A percentile compares a stretch with the other conserved stretches of the same genome.
Evolutionary conservation across 1,140 invertebrate species (phyloP).

Genomic region (Drosophila dunni): DNA sequence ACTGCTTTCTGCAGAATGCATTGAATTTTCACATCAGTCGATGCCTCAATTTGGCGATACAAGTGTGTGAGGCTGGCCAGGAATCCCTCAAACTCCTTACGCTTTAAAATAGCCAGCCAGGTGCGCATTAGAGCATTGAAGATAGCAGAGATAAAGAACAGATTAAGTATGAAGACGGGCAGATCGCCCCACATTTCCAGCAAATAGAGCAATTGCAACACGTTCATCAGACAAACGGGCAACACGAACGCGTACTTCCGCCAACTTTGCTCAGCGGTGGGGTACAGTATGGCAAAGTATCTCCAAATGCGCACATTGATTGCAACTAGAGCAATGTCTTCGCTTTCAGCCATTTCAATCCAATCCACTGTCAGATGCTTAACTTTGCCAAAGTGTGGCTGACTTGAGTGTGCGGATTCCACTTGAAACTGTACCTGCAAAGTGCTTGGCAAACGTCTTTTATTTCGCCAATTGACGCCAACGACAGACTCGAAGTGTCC

Average conservation of each 20-base stretch:
- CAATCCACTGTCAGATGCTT: background rate
- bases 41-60: conserved; percentile 48
- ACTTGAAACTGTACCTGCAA: conserved; percentile 64
- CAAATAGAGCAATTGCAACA: conserved; percentile 76
- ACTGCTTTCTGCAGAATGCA: conserved; percentile 44
- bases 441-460: conserved; percentile 72
- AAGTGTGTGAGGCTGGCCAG: conserved; percentile 47
- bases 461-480: conserved; percentile 61
- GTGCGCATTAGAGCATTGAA: conserved; percentile 76
- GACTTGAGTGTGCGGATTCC: conserved; percentile 19
- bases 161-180: conserved; percentile 73
- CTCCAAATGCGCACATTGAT: conserved; percentile 76
- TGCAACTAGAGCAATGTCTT: conserved; percentile 68
- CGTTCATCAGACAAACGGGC: conserved; percentile 66
- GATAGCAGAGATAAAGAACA: conserved; percentile 74
- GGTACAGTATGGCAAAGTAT: conserved; percentile 63
- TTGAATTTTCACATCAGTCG: conserved; percentile 26
- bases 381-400: background rate
- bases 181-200: conserved; percentile 71
- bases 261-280: conserved; percentile 53
- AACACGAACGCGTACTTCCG: conserved; percentile 68
- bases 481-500: conserved; percentile 22
- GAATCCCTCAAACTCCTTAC: conserved; percentile 57
- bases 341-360: conserved; percentile 21
- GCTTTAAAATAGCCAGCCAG: conserved; percentile 66